Conservation (phyloP, 1,140 invertebrate genomes). For the Habropoda laboriosa region DNA sequence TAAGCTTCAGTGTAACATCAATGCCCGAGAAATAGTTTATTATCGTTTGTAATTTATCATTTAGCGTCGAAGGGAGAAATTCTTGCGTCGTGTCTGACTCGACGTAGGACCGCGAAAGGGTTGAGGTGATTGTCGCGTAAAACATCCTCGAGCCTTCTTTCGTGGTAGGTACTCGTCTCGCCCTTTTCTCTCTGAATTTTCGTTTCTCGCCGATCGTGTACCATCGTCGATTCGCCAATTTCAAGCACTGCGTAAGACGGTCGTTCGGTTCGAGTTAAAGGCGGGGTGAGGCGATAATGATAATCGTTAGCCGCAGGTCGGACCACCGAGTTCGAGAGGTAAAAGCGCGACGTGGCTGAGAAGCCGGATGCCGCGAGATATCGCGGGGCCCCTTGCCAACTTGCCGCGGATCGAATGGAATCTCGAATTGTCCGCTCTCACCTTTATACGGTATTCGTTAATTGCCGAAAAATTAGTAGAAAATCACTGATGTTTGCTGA, state of each 20-base stretch:
- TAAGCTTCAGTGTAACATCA: too few species aligned
- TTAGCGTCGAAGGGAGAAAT: too few species aligned
- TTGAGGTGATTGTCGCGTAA: conserved; percentile 61
- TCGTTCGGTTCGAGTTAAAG: conserved; percentile 55
- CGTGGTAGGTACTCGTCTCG: not conserved
- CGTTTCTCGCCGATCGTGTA: not conserved
- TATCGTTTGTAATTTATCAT: too few species aligned
- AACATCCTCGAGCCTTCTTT: conserved; percentile 30
- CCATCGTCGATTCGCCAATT: conserved; percentile 50
- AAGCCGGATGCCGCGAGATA: conserved; percentile 45
- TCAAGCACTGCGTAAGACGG: conserved; percentile 65
- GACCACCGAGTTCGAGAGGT: conserved; percentile 35
- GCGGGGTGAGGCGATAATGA: conserved; percentile 63
- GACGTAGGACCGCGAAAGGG: too few species aligned
- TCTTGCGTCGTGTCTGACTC: too few species aligned
- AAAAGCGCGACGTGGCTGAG: conserved; percentile 11
- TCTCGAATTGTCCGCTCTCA: conserved; percentile 18
- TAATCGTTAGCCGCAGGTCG: conserved; percentile 47
- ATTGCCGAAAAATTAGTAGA: conserved; percentile 23
- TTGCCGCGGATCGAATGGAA: conserved; percentile 25
- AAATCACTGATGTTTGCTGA: not conserved
- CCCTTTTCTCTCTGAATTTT: not conserved
- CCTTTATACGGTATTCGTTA: conserved; percentile 9
- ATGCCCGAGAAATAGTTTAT: too few species aligned
- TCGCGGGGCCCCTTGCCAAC: conserved; percentile 20